Evolutionary conservation across 2,888 invertebrate species (phyloP), one percentile per base, ranked within the genome.

Genomic region (Ormyrus nitidulus): DNA sequence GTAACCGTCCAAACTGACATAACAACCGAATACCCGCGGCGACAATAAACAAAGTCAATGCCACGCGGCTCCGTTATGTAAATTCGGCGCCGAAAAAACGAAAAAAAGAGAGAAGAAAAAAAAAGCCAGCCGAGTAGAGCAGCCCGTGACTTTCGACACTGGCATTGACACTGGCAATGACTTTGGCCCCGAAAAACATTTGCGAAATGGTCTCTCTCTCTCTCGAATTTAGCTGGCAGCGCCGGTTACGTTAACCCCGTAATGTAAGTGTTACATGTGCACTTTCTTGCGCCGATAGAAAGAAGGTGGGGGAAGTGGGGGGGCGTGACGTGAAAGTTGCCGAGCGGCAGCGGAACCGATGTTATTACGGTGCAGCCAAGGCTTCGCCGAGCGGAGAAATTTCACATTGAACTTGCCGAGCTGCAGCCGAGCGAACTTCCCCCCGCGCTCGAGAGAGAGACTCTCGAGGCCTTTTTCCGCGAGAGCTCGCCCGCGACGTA

Each of bases 211-310:
- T 34, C 34, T 34, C 68, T 62, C 56, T 54, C 19, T 11, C 66
- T 58, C 49, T 64, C 64, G 77, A 77, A 70, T 77, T 70, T 77
- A 49, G 64, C 56, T 10, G 44, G 7, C 7, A 19, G 54, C 72
- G 48, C 59, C 80, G 81, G 85, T 87, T 88, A 88, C 86, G 87
- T 85, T 83, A 83, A 81, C 82, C 81, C 79, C 82, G 84, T 87
- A 87, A 87, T 86, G 84, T 87, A 87, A 89, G 87, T 86, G 88
- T 89, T 89, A 88, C 89, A 88, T 88, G 86, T 87, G 85, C 88
- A 89, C 89, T 89, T 89, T 89, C 89, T 86, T 88, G 84, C 82
- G 80, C 79, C 34, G 13, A 13, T 8, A 59, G 19, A 13, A 34
- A 59, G n/a, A 44, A 5, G 10, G 44, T 0, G 49, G 7, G n/a